Base-by-base conservation (phyloP, 1,140 invertebrate species). In the Cotesia chilonis region DNA sequence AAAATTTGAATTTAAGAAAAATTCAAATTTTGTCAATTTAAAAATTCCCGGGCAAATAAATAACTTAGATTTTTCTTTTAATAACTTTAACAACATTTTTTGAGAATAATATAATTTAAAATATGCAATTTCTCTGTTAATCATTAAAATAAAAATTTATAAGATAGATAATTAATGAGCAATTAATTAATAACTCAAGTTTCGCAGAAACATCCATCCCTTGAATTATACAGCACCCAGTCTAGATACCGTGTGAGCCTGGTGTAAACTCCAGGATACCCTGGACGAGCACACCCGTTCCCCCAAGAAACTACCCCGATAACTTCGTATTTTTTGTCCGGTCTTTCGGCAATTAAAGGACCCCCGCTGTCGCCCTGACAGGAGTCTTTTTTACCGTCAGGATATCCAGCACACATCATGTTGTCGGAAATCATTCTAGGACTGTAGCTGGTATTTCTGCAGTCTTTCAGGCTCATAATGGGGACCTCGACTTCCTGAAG, bases 331-430 rank as follows among this genome's bases (percentile, higher is more conserved):
- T 91, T 90, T 81, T 93, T 92, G 76, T 93, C 90, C 72, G 89
- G 86, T 81, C 91, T 89, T 83, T 92, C 89, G 0, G 91, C 87
- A 6, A 95, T 90, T 12, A 97, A 83, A 3, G 95, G 95, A n/a
- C 95, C 95, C 70, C 95, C 96, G 77, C 94, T 96, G 83, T 98
- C 95, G 17, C 95, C 95, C 93, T 96, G 94, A 80, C 94, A 96
- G 36, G 94, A 93, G 84, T 96, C 95, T 78, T 92, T 94, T 59
- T 90, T 88, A 9, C 94, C 94, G 14, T 92, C 89, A 0, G 90
- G 88, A 81, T 94, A 94, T 7, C 94, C 94, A 28, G 94, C 94
- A 80, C 94, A 96, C 80, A 96, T 77, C 94, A 95, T 95, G 79
- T 95, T 94, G 73, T 94, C 91, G 0, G 93, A 93, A 68, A 96